Conservation (phyloP, 2,113 vertebrate species). For the Esox niger region DNA sequence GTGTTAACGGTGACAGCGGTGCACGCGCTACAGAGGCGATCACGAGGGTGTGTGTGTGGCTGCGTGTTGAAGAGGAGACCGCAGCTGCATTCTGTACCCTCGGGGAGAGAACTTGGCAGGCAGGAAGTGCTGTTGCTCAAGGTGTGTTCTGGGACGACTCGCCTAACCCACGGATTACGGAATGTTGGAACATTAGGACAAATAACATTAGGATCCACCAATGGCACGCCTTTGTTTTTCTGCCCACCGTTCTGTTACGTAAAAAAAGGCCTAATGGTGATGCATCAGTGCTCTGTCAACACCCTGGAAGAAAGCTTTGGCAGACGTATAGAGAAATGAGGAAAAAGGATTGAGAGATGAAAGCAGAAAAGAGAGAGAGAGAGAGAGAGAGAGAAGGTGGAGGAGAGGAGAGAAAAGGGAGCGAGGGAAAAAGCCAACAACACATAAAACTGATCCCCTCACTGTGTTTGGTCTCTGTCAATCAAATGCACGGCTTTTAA, state of each 20-base stretch:
- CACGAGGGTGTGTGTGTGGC: slow-evolving; percentile 40
- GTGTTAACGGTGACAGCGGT: slow-evolving; percentile 62
- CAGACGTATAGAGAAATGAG: slow-evolving; percentile 1
- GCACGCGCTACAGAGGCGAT: slow-evolving; percentile 54
- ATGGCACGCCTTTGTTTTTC: too few relatives aligned
- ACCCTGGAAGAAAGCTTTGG: too few relatives aligned
- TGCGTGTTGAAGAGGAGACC: slow-evolving; percentile 23
- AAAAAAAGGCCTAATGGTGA: too few relatives aligned
- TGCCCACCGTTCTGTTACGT: too few relatives aligned
- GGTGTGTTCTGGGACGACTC: slow-evolving; percentile 17
- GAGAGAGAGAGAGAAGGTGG: background rate
- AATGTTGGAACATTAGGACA: too few relatives aligned
- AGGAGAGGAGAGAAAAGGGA: slow-evolving; percentile 8
- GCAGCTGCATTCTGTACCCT: slow-evolving; percentile 62
- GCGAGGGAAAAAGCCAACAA: too few relatives aligned
- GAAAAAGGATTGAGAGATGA: background rate
- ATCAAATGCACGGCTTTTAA: too few relatives aligned
- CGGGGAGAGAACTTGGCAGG: slow-evolving; percentile 55
- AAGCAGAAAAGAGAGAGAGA: background rate
- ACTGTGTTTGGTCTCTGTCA: too few relatives aligned
- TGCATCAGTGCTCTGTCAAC: too few relatives aligned
- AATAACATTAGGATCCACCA: too few relatives aligned
- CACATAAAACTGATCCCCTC: too few relatives aligned
- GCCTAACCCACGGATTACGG: too few relatives aligned
- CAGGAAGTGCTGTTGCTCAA: slow-evolving; percentile 59